These are phyloP conservation scores for Rhincodon typus DNA, from an alignment of 2,797 vertebrate species.

Conservation along the genomic window DNA sequence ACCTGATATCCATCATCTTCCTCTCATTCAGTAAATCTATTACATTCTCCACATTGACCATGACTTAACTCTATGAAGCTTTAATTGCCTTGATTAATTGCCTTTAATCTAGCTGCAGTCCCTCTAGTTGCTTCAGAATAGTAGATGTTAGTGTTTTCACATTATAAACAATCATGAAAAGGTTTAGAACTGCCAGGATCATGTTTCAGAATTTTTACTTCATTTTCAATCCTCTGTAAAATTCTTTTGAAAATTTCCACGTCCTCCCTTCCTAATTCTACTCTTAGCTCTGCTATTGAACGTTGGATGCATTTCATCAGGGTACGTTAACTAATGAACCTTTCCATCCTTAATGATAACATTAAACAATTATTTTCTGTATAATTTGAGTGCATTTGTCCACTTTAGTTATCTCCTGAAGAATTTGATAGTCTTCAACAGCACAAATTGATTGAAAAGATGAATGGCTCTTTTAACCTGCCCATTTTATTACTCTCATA, in stretches of 20 bases:
- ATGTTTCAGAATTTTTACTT: neutral
- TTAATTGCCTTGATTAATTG: neutral
- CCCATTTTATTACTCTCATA: neutral
- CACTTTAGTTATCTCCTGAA: neutral
- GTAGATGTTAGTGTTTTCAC: neutral
- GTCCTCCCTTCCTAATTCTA: neutral
- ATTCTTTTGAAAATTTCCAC: neutral
- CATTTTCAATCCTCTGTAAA: neutral
- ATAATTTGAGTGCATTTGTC: neutral
- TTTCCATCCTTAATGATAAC: neutral
- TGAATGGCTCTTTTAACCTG: neutral
- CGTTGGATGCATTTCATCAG: neutral
- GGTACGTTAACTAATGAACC: neutral
- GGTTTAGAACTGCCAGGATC: neutral
- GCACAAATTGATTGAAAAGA: neutral
- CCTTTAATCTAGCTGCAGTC: neutral
- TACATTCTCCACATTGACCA: neutral
- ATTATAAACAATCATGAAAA: neutral
- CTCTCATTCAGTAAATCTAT: neutral
- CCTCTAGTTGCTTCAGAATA: neutral
- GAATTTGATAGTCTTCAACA: neutral
- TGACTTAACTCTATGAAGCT: neutral
- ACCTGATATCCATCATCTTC: neutral
- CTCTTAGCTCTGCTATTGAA: neutral
- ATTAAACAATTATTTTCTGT: neutral